Conservation (phyloP, 1,140 invertebrate genomes). For the Oncopodura yosiiana region DNA sequence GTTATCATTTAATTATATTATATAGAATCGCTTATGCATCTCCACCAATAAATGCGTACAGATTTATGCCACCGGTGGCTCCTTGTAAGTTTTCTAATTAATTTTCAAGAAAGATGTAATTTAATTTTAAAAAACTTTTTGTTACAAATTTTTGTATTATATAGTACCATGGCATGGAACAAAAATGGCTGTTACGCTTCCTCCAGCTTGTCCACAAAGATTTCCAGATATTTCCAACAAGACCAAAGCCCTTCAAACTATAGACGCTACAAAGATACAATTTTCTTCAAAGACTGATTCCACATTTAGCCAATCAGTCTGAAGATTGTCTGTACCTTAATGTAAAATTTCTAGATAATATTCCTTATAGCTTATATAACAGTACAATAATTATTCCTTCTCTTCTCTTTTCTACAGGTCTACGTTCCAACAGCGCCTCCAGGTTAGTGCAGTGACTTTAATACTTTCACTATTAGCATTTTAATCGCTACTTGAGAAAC, state of each 20-base stretch:
- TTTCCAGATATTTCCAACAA: slow-evolving; percentile 61
- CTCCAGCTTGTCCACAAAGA: slow-evolving; percentile 65
- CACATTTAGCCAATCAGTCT: slow-evolving; percentile 63
- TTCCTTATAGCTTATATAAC: too few relatives aligned
- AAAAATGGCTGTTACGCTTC: slow-evolving; percentile 60
- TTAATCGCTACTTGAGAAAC: too few relatives aligned
- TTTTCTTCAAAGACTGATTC: slow-evolving; percentile 53
- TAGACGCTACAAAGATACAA: slow-evolving; percentile 59
- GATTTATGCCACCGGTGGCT: slow-evolving; percentile 34
- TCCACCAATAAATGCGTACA: slow-evolving; percentile 32
- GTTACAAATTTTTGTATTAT: slow-evolving; percentile 58
- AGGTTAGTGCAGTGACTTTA: too few relatives aligned
- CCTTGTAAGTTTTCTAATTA: slow-evolving; percentile 1
- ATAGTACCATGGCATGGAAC: slow-evolving; percentile 58
- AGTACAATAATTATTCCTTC: too few relatives aligned
- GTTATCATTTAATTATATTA: too few relatives aligned
- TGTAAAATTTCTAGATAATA: too few relatives aligned
- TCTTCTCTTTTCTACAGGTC: too few relatives aligned
- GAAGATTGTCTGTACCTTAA: slow-evolving; percentile 86
- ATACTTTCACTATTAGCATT: too few relatives aligned
- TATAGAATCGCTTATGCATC: slow-evolving; percentile 33
- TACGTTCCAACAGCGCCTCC: slow-evolving; percentile 23
- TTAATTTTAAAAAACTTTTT: slow-evolving; percentile 41
- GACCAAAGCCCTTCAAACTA: slow-evolving; percentile 53
- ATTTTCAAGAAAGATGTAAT: not conserved